Conservation (phyloP, 1,140 invertebrate species). For the Myzus persicae region DNA sequence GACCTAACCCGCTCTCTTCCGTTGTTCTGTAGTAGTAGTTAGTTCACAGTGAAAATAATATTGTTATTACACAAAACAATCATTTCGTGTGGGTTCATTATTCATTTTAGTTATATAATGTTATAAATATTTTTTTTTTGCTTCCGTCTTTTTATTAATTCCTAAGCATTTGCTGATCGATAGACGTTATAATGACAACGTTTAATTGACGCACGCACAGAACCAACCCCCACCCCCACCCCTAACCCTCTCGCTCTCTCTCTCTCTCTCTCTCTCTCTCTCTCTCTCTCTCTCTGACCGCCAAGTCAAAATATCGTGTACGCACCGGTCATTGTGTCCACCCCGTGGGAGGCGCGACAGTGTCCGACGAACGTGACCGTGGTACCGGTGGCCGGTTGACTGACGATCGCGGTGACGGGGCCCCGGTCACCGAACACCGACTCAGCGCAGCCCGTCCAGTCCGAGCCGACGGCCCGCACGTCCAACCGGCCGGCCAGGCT, state of each 20-base stretch:
- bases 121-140: no score
- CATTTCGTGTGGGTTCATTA: no score
- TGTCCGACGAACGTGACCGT: conserved; percentile 39
- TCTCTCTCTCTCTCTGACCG: rapidly evolving
- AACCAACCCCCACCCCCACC: neutral
- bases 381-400: neutral
- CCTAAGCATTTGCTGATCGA: no score
- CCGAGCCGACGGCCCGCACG: neutral
- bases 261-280: rapidly evolving
- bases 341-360: neutral
- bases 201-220: no score
- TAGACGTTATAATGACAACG: no score
- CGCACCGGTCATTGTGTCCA: conserved; percentile 9
- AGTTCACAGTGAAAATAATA: neutral
- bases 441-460: neutral
- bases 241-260: rapidly evolving
- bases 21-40: no score
- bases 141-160: no score
- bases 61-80: no score
- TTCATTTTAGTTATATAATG: no score
- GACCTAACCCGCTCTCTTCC: neutral
- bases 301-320: neutral
- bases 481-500: neutral
- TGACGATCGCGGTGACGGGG: neutral
- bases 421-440: neutral